phyloP scores from a whole-genome alignment of 2,888 invertebrate species.

The Nomada hirtipes region DNA sequence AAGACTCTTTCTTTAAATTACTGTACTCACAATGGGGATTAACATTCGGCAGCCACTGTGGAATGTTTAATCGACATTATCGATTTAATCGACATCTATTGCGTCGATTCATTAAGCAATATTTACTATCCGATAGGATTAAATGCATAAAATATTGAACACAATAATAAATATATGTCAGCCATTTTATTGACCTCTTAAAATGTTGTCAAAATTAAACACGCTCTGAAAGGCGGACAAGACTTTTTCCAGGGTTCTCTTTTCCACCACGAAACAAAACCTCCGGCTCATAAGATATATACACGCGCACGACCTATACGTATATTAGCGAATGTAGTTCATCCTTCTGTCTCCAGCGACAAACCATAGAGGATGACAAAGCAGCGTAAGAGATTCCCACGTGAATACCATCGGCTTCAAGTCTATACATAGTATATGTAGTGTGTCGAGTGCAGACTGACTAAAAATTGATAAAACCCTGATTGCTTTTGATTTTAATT shows the following conservation, averaged over 20 bases:
- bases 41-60: too few relatives aligned
- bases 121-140: not conserved
- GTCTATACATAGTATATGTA: not conserved
- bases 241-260: not conserved
- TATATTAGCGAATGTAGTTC: not conserved
- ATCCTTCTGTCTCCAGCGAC: not conserved
- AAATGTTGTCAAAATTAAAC: not conserved
- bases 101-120: too few relatives aligned
- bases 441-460: not conserved
- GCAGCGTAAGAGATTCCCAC: not conserved
- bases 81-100: too few relatives aligned
- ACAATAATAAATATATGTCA: not conserved
- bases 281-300: not conserved
- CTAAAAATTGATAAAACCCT: not conserved
- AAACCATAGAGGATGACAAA: not conserved
- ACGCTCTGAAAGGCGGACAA: not conserved
- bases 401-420: not conserved
- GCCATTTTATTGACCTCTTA: not conserved
- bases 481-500: constrained; percentile 6
- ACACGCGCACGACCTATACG: too few relatives aligned
- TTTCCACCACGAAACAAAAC: not conserved
- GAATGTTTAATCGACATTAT: too few relatives aligned
- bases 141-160: not conserved
- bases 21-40: too few relatives aligned
- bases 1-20: too few relatives aligned